Percentiles rank a stretch among this genome's conserved stretches.
phyloP scores from a whole-genome alignment of 2,113 vertebrate genomes.

The Bubo blakistoni region DNA sequence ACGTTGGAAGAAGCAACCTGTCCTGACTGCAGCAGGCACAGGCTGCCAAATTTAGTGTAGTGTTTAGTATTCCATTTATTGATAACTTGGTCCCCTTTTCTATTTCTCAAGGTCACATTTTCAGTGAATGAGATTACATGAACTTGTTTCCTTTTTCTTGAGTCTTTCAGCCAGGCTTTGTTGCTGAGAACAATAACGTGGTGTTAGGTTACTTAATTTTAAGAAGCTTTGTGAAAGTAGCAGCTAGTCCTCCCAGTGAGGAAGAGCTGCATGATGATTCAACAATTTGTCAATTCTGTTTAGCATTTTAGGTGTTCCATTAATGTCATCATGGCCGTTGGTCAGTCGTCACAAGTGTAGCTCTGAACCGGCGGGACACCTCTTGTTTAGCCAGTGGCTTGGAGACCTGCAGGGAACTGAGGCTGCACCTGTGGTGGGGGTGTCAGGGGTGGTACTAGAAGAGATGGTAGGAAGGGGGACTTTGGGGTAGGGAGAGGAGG shows the following conservation, averaged over 20 bases:
- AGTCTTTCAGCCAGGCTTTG: not conserved
- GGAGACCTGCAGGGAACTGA: not conserved
- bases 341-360: not conserved
- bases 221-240: not conserved
- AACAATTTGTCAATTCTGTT: not conserved
- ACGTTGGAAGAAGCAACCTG: not conserved
- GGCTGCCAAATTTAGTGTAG: not conserved
- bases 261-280: not conserved
- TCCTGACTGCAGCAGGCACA: not conserved
- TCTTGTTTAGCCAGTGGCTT: not conserved
- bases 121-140: not conserved
- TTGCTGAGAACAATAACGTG: not conserved
- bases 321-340: accelerated
- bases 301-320: not conserved
- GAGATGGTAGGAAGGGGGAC: not conserved
- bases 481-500: not conserved
- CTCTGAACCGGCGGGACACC: not conserved
- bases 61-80: not conserved
- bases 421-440: not conserved
- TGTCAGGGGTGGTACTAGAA: not conserved
- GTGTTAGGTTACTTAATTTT: not conserved
- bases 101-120: not conserved
- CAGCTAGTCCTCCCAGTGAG: not conserved
- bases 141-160: not conserved
- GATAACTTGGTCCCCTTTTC: not conserved